A percentile compares a stretch with the other conserved stretches of the same genome.
Conservation (phyloP, 2,113 vertebrate genomes). For the Nothobranchius kuhntae region DNA sequence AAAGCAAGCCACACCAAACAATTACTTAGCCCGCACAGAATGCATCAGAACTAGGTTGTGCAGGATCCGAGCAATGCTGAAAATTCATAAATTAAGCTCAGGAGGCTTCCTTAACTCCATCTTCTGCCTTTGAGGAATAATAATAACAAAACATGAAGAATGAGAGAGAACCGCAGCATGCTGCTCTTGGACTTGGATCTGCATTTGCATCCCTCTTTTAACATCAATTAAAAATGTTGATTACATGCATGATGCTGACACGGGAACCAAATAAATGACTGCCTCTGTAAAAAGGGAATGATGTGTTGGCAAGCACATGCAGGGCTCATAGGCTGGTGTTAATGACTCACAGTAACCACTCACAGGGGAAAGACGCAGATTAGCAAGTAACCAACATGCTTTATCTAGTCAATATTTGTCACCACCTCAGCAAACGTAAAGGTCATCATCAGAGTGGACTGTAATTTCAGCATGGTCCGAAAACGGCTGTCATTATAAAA, state of each 20-base stretch:
- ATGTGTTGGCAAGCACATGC: conserved; percentile 24
- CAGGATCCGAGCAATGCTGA: conserved; percentile 38
- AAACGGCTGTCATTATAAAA: conserved; percentile 35
- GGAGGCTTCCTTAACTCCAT: conserved; percentile 69
- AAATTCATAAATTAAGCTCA: conserved; percentile 76
- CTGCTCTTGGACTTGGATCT: conserved; percentile 50
- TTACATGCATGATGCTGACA: conserved; percentile 25
- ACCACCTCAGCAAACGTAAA: conserved; percentile 40
- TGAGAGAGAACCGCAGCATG: conserved; percentile 33
- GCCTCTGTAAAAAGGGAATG: conserved; percentile 18
- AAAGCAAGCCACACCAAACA: conserved; percentile 49
- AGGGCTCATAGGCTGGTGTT: conserved; percentile 26
- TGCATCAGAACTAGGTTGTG: conserved; percentile 41
- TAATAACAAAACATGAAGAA: conserved; percentile 61
- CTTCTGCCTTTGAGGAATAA: conserved; percentile 58
- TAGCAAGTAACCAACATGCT: conserved; percentile 38
- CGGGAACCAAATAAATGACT: conserved; percentile 34
- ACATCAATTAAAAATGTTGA: conserved; percentile 25
- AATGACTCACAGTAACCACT: conserved; percentile 51
- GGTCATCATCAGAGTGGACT: conserved; percentile 23
- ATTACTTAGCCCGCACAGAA: conserved; percentile 54
- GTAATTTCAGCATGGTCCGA: conserved; percentile 23
- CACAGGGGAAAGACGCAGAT: conserved; percentile 37
- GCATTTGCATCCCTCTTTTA: conserved; percentile 3
- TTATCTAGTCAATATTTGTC: conserved; percentile 49